Evolutionary conservation across 1,140 invertebrate genomes (phyloP), one percentile per base, ranked within the genome.

Genomic region (Agraylea sexmaculata): DNA sequence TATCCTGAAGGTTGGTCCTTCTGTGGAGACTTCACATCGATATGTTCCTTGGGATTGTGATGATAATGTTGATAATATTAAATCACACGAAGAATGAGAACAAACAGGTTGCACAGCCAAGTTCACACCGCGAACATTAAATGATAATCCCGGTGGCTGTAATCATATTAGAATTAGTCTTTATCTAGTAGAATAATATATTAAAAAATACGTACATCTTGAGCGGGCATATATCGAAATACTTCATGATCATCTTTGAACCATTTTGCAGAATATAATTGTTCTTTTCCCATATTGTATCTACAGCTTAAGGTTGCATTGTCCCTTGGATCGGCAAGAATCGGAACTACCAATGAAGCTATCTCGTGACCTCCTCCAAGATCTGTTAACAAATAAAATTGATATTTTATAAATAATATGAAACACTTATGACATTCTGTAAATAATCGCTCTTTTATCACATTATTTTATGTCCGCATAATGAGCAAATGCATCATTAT

Each of bases 231-330:
- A 36, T 59, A 64, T 33, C 78, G 70, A 58, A 76, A 87, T 60
- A 85, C 82, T 55, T 86, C 76, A 43, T 71, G 62, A 25, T 71
- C 71, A 43, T 82, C 77, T 52, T 83, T 83, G 59, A 83, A 83
- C 82, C 81, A 87, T 60, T 84, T 85, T 43, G 85, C 76, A 0
- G 80, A 80, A 58, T 84, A 83, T 10, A 87, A 64, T 2, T 65
- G 62, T 32, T 80, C 78, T 6, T 66, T 71, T 47, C 73, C 71
- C 54, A 69, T 57, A 51, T 74, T 69, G 46, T 68, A 75, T 41
- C 63, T 60, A 53, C 73, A 75, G 40, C 66, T 67, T 19, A 75
- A 55, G 32, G 68, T 58, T 11, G 70, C 69, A 48, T 57, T 56
- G 29, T 68, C 62, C 15, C 65, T 57, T 3, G 65, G 66, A 53